Base-by-base conservation (phyloP, 2,113 vertebrate genomes). In the Syngnathus scovelli region DNA sequence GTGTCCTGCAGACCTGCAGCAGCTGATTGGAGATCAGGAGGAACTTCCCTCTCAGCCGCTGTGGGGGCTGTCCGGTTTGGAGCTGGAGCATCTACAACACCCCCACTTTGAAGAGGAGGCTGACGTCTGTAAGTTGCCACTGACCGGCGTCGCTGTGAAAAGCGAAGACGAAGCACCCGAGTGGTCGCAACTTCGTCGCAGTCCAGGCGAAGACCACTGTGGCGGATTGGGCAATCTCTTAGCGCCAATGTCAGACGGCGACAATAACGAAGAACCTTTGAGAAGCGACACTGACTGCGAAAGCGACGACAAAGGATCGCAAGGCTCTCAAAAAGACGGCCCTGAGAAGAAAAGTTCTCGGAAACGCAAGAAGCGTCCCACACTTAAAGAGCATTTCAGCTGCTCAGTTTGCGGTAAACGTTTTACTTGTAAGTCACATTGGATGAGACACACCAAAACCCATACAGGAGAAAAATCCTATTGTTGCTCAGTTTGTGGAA, bases 1-100 rank as follows among this genome's bases (percentile, higher is more conserved):
- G 27, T 33, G 61, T 63, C 61, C 41, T 16, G n/a, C 61, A 62
- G 61, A 62, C 1, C 37, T 44, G n/a, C 61, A 43, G n/a, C 41
- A 44, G n/a, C 21, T 16, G 41, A 27, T 43, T 21, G 61, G 21
- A 4, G 2, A 9, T n/a, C 39, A 16, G 41, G 61, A 62, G 13
- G 39, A 44, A 44, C 9, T 41, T 44, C 39, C 60, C 39, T 11
- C 56, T 37, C 33, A 2, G 33, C 27, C 56, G 15, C 33, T 18
- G 27, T 13, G 7, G 27, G 58, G 36, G 7, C 6, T 6, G 12
- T 62, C 41, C 39, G 23, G 38, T 27, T 8, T 15, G 39, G 39
- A 62, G 11, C 61, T 2, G 11, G 21, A 27, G 21, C n/a, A 23
- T 54, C 52, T 13, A 11, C n/a, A 23, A 21, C 52, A 3, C 52